A percentile compares a stretch with the other conserved stretches of the same genome.
Evolutionary conservation across 2,113 vertebrate species (phyloP).

Genomic region (Rhinogobius similis): DNA sequence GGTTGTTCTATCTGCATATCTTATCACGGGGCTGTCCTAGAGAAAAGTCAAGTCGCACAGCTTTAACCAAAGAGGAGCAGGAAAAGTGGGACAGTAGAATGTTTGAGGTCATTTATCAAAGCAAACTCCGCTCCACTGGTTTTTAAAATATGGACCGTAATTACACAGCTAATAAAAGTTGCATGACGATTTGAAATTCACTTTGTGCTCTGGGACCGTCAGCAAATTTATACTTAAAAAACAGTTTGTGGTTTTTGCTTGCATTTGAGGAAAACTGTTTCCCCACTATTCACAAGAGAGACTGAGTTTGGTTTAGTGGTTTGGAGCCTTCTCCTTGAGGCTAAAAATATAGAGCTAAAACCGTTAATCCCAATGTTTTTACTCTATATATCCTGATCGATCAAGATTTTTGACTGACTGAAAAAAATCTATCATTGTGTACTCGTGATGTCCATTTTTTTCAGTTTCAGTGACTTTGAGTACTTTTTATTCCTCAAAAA

Average conservation of each 20-base stretch:
- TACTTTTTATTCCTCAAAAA: no score
- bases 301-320: no score
- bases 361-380: no score
- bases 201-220: background rate
- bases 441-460: no score
- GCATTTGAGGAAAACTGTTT: background rate
- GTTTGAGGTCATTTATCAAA: slow-evolving; percentile 51
- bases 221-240: background rate
- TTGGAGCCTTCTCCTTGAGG: no score
- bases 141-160: slow-evolving; percentile 25
- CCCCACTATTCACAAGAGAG: no score
- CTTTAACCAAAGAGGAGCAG: background rate
- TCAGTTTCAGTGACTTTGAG: no score
- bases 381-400: no score
- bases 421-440: no score
- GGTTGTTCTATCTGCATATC: slow-evolving; percentile 60
- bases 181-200: background rate
- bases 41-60: slow-evolving; percentile 62
- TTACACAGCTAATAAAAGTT: slow-evolving; percentile 32
- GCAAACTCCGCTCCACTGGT: slow-evolving; percentile 22
- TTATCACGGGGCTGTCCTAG: slow-evolving; percentile 56
- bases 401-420: no score
- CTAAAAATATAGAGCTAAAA: no score
- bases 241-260: background rate
- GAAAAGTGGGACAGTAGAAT: slow-evolving; percentile 43